Evolutionary conservation across 2,888 invertebrate genomes (phyloP), one percentile per base, ranked within the genome.

Genomic region (Phyllotreta striolata): DNA sequence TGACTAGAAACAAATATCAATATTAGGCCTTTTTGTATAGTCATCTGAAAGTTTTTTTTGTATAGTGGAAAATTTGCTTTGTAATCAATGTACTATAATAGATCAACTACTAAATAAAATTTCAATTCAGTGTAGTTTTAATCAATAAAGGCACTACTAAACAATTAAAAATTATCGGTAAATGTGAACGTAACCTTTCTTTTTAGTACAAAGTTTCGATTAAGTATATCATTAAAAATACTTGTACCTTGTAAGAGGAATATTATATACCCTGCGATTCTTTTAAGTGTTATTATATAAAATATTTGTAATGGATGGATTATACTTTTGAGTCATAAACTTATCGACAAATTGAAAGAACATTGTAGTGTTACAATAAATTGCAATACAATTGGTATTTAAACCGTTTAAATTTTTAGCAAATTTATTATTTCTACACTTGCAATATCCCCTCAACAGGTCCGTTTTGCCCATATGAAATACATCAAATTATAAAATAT

Each of bases 271-370:
- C 80, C 80, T 80, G 80, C 78, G 75, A 73, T 74, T 75, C 72
- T 74, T 76, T 75, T 70, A 73, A 72, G 71, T 76, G 72, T 72
- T 74, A 75, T 51, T 61, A 39, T 51, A 47, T 60, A 74, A 72
- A 71, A 70, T 66, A 69, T 63, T 61, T 70, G 68, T 75, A 78
- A 78, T 81, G 80, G 80, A 81, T 80, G 80, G 81, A 81, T 80
- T 80, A 80, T 74, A 81, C 79, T 79, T 80, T 81, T 81, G 80
- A 80, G 80, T 80, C 78, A 78, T 68, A 72, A 76, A 73, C 72
- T 74, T 74, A 70, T 69, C 64, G 68, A 70, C 69, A 71, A 64
- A 65, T 67, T 65, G 58, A 66, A 64, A 66, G 62, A 68, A 71
- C 70, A 68, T 66, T 64, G 49, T 63, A 66, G 63, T 41, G 34